phyloP scores from a whole-genome alignment of 1,140 invertebrate genomes.

The Drosophila kikkawai region DNA sequence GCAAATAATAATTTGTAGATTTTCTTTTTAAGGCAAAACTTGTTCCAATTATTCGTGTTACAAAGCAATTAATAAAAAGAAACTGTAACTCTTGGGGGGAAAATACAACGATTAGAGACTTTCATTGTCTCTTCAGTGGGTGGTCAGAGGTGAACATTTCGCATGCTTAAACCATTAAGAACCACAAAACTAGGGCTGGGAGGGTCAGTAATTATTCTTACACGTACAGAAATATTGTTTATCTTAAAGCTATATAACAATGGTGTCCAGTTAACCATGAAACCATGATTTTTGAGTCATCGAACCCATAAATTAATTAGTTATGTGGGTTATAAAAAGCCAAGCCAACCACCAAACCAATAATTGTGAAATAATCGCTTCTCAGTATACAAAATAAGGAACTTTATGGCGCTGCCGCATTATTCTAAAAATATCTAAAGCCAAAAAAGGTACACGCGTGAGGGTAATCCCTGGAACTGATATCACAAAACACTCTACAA shows the following conservation, averaged over 20 bases:
- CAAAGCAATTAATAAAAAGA: conserved; percentile 14
- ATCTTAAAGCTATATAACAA: conserved; percentile 18
- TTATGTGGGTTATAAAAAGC: conserved; percentile 31
- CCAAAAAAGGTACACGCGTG: conserved; percentile 1
- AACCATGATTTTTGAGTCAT: conserved; percentile 34
- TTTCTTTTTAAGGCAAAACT: background rate
- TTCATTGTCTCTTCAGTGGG: conserved; percentile 4
- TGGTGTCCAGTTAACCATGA: conserved; percentile 11
- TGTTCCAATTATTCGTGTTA: conserved; percentile 37
- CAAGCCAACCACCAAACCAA: conserved; percentile 9
- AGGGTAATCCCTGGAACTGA: conserved; percentile 17
- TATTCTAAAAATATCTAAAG: conserved; percentile 12
- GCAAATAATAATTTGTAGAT: conserved; percentile 28
- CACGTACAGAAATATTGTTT: conserved; percentile 7
- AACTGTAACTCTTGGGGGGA: conserved; percentile 18
- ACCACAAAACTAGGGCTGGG: conserved; percentile 1
- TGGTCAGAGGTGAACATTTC: background rate
- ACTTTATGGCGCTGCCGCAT: background rate
- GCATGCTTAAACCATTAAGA: conserved; percentile 27
- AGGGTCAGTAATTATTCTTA: conserved; percentile 13
- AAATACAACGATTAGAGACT: conserved; percentile 8
- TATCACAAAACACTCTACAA: background rate
- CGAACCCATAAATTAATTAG: conserved; percentile 20
- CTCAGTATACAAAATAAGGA: conserved; percentile 18
- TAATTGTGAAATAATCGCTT: conserved; percentile 23